These are phyloP conservation scores for Megalonaias nervosa DNA, from an alignment of 1,140 invertebrate genomes.

Conservation along the genomic window DNA sequence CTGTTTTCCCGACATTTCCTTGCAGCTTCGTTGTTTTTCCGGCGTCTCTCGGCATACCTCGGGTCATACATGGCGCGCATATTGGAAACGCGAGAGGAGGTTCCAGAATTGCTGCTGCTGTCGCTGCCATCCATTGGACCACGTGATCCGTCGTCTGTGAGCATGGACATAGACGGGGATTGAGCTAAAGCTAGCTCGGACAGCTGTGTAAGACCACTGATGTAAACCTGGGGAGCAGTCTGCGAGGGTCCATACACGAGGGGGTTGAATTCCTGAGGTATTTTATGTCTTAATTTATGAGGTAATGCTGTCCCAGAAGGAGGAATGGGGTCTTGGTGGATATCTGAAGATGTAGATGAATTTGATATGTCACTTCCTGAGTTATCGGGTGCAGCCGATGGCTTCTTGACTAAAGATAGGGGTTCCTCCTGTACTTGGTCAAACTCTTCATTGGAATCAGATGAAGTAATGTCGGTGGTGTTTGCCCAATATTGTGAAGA, in stretches of 20 bases:
- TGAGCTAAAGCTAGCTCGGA: conserved; percentile 63
- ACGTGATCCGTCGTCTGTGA: conserved; percentile 39
- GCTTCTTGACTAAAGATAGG: conserved; percentile 42
- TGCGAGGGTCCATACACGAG: neutral
- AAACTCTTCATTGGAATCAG: conserved; percentile 29
- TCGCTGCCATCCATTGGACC: conserved; percentile 2
- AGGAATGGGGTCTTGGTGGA: conserved; percentile 18
- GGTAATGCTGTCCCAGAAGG: conserved; percentile 51
- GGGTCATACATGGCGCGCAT: conserved; percentile 44
- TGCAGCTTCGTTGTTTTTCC: conserved; percentile 67
- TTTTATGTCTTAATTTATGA: conserved; percentile 62
- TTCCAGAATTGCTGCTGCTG: conserved; percentile 6
- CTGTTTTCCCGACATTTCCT: conserved; percentile 67
- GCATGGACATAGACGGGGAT: conserved; percentile 46
- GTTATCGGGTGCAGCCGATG: conserved; percentile 30
- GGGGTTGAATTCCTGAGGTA: conserved; percentile 24
- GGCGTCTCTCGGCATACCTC: conserved; percentile 64
- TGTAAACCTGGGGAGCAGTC: neutral
- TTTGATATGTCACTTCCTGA: conserved; percentile 30
- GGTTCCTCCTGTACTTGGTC: conserved; percentile 43
- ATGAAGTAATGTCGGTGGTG: conserved; percentile 34
- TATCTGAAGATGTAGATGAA: conserved; percentile 37
- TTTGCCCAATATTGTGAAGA: conserved; percentile 28
- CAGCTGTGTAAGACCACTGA: conserved; percentile 63
- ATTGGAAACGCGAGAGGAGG: conserved; percentile 10